phyloP scores from a whole-genome alignment of 2,113 vertebrate genomes.

The Alethe castanea region DNA sequence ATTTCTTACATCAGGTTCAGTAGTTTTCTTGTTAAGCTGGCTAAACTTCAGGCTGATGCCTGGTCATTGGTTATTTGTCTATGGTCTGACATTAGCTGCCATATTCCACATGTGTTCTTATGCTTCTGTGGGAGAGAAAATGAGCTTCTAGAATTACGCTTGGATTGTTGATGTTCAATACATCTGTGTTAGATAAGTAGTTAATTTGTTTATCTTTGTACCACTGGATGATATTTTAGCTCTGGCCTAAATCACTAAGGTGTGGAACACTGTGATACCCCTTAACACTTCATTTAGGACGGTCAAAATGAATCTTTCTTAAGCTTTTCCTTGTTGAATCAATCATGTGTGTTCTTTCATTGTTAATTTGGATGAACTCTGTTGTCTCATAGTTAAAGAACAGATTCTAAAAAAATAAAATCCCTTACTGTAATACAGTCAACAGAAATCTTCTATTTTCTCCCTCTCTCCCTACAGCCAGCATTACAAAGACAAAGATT shows the following conservation, averaged over 20 bases:
- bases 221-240: neutral
- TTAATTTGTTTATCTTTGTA: neutral
- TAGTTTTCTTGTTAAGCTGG: neutral
- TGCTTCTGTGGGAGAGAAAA: neutral
- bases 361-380: neutral
- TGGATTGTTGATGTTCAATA: neutral
- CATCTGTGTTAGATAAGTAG: neutral
- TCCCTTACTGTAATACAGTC: neutral
- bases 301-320: neutral
- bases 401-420: neutral
- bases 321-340: neutral
- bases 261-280: neutral
- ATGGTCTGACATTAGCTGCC: no score
- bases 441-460: neutral
- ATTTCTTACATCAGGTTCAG: neutral
- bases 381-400: neutral
- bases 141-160: neutral
- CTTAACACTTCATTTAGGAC: neutral
- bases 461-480: neutral
- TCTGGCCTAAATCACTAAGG: neutral
- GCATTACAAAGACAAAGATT: neutral
- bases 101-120: rapidly evolving
- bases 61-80: neutral
- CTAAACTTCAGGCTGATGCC: rapidly evolving
- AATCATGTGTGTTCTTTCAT: neutral